Base-by-base conservation (phyloP, 2,113 vertebrate species). In the Mus spicilegus region DNA sequence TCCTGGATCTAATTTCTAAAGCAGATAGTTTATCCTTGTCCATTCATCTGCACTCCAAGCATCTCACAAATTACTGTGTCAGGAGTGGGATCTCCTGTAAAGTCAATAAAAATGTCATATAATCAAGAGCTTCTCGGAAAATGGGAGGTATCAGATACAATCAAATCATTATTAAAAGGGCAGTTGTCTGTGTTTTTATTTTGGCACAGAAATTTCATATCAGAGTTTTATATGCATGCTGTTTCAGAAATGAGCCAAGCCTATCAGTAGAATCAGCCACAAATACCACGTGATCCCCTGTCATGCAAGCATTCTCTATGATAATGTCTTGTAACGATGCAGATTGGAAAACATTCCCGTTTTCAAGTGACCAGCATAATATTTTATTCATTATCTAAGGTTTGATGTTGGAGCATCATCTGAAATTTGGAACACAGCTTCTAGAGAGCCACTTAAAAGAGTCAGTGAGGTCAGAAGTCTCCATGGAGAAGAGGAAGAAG, bases 381-480 rank as follows among this genome's bases (percentile, higher is more conserved):
- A 91, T 95, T 85, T 2, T 93, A 89, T 93, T 92, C 42, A 58
- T 19, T 89, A 10, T 86, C 46, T 88, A 63, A 94, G 90, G 49
- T 93, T 19, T 92, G 76, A 93, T 90, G 19, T 90, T 14, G 2
- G 86, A 70, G 12, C 30, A 90, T 89, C 70, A 61, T 58, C 20
- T 94, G 70, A 97, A 95, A 97, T 97, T 90, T 89, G 30, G 67
- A 95, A 28, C 86, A 65, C 92, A 86, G 84, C 69, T 94, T 85
- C 93, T 89, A 75, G 70, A 91, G 96, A 94, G 63, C 11, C 36
- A 49, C 69, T 72, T 86, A 28, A 81, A 90, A 87, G 42, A 87
- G 82, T 85, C 75, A 69, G 39, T 42, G 36, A 80, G 75, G 30
- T 94, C 73, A 96, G 30, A 20, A 81, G 42, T 91, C 56, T 94